Conservation (phyloP, 2,888 invertebrate species). For the Dynastes tityus region DNA sequence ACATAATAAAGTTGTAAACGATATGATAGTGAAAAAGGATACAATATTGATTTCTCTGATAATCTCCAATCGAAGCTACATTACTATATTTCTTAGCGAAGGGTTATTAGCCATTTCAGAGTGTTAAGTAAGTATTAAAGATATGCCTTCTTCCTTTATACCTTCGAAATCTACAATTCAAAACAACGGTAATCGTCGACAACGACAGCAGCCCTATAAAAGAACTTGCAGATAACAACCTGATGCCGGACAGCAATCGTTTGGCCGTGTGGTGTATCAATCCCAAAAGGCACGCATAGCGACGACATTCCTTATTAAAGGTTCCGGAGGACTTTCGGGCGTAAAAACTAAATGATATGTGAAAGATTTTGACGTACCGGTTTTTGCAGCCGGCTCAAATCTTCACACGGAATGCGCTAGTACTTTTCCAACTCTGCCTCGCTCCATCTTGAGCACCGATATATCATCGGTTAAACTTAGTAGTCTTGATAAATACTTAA, state of each 20-base stretch:
- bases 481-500: no score
- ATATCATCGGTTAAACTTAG: no score
- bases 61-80: no score
- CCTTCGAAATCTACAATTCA: no score
- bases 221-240: constrained; percentile 45
- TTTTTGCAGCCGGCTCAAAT: constrained; percentile 50
- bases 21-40: no score
- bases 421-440: constrained; percentile 42
- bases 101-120: no score
- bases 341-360: constrained; percentile 56
- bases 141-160: no score
- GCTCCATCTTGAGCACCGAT: not conserved
- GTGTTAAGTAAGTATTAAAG: no score
- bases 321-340: constrained; percentile 54
- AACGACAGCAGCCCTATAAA: constrained; percentile 20
- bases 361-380: constrained; percentile 55
- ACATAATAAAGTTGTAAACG: no score
- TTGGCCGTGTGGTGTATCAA: constrained; percentile 52
- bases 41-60: no score
- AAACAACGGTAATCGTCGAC: not conserved
- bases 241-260: constrained; percentile 47
- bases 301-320: constrained; percentile 57
- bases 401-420: constrained; percentile 47
- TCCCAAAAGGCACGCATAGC: constrained; percentile 54
- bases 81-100: no score